These are phyloP conservation scores for Leptopterna dolabrata DNA, from an alignment of 2,888 invertebrate genomes.

Conservation along the genomic window DNA sequence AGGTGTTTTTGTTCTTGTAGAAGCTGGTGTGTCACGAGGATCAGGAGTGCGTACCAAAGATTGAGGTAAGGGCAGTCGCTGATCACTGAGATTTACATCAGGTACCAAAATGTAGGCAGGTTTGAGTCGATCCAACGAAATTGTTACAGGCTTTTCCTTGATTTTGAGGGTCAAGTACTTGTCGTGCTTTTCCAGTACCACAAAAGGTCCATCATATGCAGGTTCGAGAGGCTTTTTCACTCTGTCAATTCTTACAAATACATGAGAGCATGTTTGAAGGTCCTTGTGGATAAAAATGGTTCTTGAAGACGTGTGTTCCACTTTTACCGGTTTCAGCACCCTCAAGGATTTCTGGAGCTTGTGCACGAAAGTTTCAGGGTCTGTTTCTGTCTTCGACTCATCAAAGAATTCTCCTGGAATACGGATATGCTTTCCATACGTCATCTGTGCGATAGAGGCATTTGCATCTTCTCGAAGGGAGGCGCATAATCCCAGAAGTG, in stretches of 20 bases:
- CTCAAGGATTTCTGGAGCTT: neutral
- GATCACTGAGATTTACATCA: neutral
- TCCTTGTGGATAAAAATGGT: neutral
- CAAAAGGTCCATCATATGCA: neutral
- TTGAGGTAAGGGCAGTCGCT: neutral
- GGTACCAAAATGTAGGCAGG: neutral
- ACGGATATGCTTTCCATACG: neutral
- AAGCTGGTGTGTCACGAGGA: no score
- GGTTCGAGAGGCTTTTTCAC: neutral
- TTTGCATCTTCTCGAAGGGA: conserved; percentile 18
- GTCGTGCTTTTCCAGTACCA: neutral
- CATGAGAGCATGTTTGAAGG: neutral
- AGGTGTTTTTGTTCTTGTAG: no score
- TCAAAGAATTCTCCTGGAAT: neutral
- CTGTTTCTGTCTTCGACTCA: neutral
- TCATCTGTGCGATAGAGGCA: conserved; percentile 14
- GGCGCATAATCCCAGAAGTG: conserved; percentile 37
- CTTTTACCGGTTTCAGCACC: neutral
- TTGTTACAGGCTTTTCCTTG: neutral
- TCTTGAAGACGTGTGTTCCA: neutral
- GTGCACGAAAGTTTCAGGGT: neutral
- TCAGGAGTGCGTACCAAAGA: neutral
- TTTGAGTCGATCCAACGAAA: neutral
- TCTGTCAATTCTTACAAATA: neutral
- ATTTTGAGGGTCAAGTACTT: neutral